These are phyloP conservation scores for Indicator maculatus DNA, from an alignment of 2,113 vertebrate species.

Conservation along the genomic window DNA sequence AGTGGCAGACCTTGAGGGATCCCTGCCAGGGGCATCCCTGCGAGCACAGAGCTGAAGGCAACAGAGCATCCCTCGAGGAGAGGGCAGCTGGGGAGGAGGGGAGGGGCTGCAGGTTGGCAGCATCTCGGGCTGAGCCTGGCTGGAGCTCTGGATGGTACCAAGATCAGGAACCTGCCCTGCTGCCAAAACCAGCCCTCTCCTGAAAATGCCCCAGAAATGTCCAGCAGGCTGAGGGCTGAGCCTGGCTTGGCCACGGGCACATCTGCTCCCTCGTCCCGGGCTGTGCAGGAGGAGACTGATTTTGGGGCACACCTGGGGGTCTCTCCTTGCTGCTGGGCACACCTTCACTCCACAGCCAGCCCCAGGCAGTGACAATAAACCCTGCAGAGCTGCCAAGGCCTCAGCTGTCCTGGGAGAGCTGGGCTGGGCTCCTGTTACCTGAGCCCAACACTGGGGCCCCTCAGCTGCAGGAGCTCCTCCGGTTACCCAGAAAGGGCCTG, in stretches of 20 bases:
- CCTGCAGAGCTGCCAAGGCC: background rate
- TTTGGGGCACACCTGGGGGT: accelerated
- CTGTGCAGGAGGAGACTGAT: accelerated
- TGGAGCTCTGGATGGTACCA: accelerated
- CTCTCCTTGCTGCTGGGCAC: accelerated
- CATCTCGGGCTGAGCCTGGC: accelerated
- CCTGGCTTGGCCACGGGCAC: background rate
- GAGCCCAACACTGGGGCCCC: background rate
- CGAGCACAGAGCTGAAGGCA: background rate
- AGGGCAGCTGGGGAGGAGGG: background rate
- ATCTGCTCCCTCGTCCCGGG: background rate
- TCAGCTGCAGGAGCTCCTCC: background rate
- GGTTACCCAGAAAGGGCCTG: background rate
- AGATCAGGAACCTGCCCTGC: background rate
- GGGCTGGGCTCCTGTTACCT: slow-evolving; percentile 9
- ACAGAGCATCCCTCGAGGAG: accelerated
- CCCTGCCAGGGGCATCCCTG: background rate
- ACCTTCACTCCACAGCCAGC: background rate
- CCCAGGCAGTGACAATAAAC: background rate
- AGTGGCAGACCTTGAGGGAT: background rate
- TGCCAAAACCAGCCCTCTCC: background rate
- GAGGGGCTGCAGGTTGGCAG: background rate
- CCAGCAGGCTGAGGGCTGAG: background rate
- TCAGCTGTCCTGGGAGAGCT: background rate
- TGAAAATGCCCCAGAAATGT: background rate